phyloP scores from a whole-genome alignment of 2,797 vertebrate species.

The Falco columbarius region DNA sequence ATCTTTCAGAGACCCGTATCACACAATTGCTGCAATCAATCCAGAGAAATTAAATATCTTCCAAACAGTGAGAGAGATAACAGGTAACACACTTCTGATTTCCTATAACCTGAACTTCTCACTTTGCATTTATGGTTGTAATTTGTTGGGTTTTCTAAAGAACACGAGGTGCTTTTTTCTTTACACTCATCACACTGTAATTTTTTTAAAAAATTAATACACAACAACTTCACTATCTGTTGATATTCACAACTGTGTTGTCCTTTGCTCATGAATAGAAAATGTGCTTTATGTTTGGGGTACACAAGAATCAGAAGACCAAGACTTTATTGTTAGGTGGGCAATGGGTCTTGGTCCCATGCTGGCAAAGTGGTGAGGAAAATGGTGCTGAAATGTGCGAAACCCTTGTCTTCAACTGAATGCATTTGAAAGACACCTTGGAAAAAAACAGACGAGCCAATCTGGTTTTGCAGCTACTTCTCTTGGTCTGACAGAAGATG shows the following conservation, averaged over 20 bases:
- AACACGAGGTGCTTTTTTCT: neutral
- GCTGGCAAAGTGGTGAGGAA: neutral
- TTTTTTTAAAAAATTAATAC: neutral
- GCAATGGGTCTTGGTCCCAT: neutral
- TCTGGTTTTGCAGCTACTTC: neutral
- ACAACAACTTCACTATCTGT: neutral
- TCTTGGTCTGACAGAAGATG: neutral
- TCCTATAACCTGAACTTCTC: neutral
- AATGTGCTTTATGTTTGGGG: neutral
- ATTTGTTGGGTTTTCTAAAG: neutral
- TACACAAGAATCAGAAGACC: neutral
- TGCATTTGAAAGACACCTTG: neutral
- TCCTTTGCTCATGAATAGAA: neutral
- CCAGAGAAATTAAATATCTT: slow-evolving; percentile 92
- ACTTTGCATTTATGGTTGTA: neutral
- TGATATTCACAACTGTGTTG: neutral
- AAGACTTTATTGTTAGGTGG: neutral
- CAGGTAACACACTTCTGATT: slow-evolving; percentile 80
- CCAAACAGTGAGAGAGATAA: slow-evolving; percentile 95
- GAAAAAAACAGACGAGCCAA: neutral
- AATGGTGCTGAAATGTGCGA: neutral
- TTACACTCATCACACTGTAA: fast-evolving
- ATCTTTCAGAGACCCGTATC: slow-evolving; percentile 90
- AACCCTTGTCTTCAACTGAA: neutral
- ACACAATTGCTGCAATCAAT: slow-evolving; percentile 91